Evolutionary conservation across 2,113 vertebrate species (phyloP).

Genomic region (Stomatorhinus ivindoensis): DNA sequence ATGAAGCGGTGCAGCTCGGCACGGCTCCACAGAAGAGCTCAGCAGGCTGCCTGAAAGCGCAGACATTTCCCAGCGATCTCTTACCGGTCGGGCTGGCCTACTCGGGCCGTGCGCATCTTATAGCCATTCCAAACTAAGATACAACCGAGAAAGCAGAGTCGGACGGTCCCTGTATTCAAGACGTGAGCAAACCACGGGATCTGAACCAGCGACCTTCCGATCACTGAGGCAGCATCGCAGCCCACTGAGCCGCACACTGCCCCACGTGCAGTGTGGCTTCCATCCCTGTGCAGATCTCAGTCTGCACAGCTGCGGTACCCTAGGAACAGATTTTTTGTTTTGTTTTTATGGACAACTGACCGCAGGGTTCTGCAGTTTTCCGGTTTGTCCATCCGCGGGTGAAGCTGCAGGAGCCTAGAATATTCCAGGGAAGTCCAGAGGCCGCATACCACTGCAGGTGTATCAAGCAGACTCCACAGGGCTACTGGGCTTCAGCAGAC

Average conservation of each 20-base stretch:
- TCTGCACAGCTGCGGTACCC: background rate
- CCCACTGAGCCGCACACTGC: background rate
- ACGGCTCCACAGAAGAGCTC: background rate
- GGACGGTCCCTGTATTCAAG: background rate
- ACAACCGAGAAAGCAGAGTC: background rate
- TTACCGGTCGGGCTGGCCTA: background rate
- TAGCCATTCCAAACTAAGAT: background rate
- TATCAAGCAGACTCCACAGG: background rate
- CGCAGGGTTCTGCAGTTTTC: background rate
- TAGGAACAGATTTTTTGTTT: background rate
- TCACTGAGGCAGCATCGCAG: background rate
- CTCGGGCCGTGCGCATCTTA: background rate
- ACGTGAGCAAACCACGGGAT: background rate
- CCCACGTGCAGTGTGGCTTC: background rate
- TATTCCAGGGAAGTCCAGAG: slow-evolving; percentile 21
- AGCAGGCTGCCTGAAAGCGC: background rate
- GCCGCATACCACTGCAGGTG: background rate
- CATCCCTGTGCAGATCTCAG: background rate
- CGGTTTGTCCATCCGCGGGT: background rate
- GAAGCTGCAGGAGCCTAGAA: slow-evolving; percentile 1
- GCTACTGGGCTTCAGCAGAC: background rate
- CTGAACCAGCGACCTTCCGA: background rate
- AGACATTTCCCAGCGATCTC: background rate
- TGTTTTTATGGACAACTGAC: background rate
- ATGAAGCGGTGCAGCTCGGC: background rate